A percentile compares a stretch with the other conserved stretches of the same genome.
Evolutionary conservation across 2,888 invertebrate genomes (phyloP).

Genomic region (Erynnis tages): DNA sequence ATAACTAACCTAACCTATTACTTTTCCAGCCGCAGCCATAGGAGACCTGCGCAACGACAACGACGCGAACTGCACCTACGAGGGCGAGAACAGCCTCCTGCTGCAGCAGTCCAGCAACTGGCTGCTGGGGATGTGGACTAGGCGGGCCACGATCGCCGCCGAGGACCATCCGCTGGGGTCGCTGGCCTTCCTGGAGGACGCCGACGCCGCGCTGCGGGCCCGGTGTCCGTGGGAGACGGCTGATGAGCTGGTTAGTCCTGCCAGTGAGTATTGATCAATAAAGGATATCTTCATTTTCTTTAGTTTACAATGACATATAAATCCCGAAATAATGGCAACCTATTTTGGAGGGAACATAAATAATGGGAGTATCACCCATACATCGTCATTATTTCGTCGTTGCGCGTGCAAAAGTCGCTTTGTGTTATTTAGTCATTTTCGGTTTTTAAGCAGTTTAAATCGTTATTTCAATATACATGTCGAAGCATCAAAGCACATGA

Average conservation of each 20-base stretch:
- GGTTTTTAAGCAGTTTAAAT: no score
- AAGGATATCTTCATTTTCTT: no score
- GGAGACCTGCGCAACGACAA: constrained; percentile 89
- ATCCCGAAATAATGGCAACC: no score
- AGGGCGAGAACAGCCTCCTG: constrained; percentile 95
- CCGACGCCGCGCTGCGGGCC: constrained; percentile 73
- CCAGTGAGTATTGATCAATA: constrained; percentile 63
- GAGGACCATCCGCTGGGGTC: constrained; percentile 84
- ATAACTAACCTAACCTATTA: no score
- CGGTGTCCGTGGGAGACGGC: constrained; percentile 73
- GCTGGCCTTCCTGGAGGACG: constrained; percentile 83
- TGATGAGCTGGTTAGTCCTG: constrained; percentile 75
- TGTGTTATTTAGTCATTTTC: no score
- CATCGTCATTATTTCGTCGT: no score
- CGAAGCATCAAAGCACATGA: no score
- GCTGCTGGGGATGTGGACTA: constrained; percentile 84
- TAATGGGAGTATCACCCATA: no score
- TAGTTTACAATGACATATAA: no score
- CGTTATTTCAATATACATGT: no score
- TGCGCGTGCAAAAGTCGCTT: no score
- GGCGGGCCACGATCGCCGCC: constrained; percentile 51
- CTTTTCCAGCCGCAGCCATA: constrained; percentile 83
- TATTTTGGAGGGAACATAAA: no score
- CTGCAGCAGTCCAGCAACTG: constrained; percentile 95
- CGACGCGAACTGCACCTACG: constrained; percentile 94